Conservation (phyloP, 2,888 invertebrate genomes). For the Andrena bicolor region DNA sequence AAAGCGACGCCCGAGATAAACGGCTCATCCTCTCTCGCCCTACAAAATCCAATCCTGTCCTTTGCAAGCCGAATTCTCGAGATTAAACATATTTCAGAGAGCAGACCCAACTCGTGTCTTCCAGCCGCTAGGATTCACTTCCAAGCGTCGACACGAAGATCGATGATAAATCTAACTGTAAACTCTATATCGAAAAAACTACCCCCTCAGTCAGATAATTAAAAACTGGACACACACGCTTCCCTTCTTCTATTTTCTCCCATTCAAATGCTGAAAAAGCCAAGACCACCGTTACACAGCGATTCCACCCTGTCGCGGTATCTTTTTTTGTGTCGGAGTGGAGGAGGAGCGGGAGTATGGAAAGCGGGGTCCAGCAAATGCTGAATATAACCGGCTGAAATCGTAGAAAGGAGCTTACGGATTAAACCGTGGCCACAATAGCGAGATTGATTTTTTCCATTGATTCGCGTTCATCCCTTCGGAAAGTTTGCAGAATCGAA, state of each 20-base stretch:
- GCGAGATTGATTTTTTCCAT: constrained; percentile 21
- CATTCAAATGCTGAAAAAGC: not conserved
- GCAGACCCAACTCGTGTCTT: not conserved
- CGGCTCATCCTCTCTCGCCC: constrained; percentile 82
- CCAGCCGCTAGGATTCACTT: constrained; percentile 8
- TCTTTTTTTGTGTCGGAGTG: not conserved
- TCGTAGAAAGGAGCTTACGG: constrained; percentile 32
- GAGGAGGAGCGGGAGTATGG: not conserved
- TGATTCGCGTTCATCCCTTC: constrained; percentile 16
- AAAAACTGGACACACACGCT: not conserved
- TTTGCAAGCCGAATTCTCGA: constrained; percentile 75
- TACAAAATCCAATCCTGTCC: constrained; percentile 80
- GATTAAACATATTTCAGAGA: constrained; percentile 80
- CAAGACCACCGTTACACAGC: constrained; percentile 2
- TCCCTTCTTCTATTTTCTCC: too few relatives aligned
- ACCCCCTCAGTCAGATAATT: not conserved
- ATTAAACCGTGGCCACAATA: constrained; percentile 34
- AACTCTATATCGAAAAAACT: too few relatives aligned
- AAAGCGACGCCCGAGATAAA: constrained; percentile 84
- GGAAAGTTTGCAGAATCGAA: constrained; percentile 37
- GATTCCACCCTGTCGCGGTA: not conserved
- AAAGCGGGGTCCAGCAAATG: constrained; percentile 2
- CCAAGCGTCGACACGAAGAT: not conserved
- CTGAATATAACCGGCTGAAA: constrained; percentile 28
- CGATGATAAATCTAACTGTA: too few relatives aligned